Evolutionary conservation across 2,113 vertebrate genomes (phyloP), one percentile per base, ranked within the genome.

Genomic region (Nesoenas mayeri): DNA sequence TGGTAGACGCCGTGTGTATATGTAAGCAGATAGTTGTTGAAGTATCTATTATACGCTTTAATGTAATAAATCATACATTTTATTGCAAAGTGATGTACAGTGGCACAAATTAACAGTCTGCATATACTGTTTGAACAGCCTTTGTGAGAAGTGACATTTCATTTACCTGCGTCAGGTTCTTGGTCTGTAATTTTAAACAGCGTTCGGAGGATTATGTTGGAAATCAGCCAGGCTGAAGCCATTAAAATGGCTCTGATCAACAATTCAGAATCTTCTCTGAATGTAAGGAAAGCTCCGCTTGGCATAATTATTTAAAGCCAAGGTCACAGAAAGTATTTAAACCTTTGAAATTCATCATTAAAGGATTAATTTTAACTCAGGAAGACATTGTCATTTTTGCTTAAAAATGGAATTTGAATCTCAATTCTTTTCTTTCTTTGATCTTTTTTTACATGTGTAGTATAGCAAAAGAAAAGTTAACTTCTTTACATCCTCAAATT

Each of bases 321-420:
- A 97, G 97, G 98, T 98, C 97, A 98, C 62, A 95, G 97, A 96
- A 98, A 97, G 97, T 98, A 97, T 97, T 98, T 97, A 97, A 97
- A 98, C 97, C 97, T 98, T 98, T 98, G 97, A 98, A 98, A 98
- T 97, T 98, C 98, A 97, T 98, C 98, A 98, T 98, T 98, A 98
- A 98, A 97, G 97, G 98, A 98, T 98, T 98, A 98, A 98, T 98
- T 98, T 97, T 98, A 98, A 98, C 97, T 98, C 96, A 97, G 94
- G 97, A 98, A 97, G 98, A 98, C 97, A 97, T 97, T 97, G 97
- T 98, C 97, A 97, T 98, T 98, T 98, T 96, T 97, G 96, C 98
- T 98, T 97, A 97, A 98, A 98, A 98, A 97, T 97, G 97, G 90
- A 97, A 97, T 98, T 98, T 97, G 97, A 97, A 97, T 98, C 97